Base-by-base conservation (phyloP, 1,140 invertebrate species). In the Solen grandis region DNA sequence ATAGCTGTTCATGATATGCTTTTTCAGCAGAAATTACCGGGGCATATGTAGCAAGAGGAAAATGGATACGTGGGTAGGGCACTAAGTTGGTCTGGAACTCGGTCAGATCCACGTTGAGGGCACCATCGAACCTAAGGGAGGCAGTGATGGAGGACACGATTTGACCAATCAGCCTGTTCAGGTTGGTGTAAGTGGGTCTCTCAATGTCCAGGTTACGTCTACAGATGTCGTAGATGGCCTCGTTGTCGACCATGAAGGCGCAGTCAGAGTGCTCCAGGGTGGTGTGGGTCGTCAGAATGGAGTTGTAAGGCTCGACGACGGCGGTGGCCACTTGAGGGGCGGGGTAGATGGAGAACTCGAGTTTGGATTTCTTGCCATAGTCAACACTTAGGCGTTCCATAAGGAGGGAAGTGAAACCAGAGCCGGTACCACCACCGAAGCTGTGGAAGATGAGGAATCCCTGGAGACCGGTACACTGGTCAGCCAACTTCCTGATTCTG, bases 321-420 rank as follows among this genome's bases (percentile, higher is more conserved):
- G n/a, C n/a, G n/a, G n/a, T n/a, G n/a, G n/a, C n/a, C n/a, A n/a
- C n/a, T n/a, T n/a, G n/a, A n/a, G n/a, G n/a, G n/a, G n/a, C n/a
- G n/a, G n/a, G n/a, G n/a, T n/a, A n/a, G n/a, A n/a, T n/a, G n/a
- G n/a, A n/a, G n/a, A n/a, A n/a, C n/a, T n/a, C n/a, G n/a, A n/a
- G n/a, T n/a, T n/a, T n/a, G n/a, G n/a, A n/a, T n/a, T n/a, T n/a
- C n/a, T n/a, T n/a, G n/a, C n/a, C n/a, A n/a, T n/a, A n/a, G n/a
- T n/a, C n/a, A n/a, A n/a, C n/a, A n/a, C n/a, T n/a, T n/a, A 97
- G 93, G 77, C 96, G 93, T 93, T 97, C 96, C 96, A 97, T 97
- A 52, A 97, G 93, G 52, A 97, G 92, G 0, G 96, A 96, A 3
- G 96, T 96, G 92, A 97, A 97, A 8, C 96, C 96, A 22, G 96